Base-by-base conservation (phyloP, 2,113 vertebrate genomes). In the Corapipo altera region DNA sequence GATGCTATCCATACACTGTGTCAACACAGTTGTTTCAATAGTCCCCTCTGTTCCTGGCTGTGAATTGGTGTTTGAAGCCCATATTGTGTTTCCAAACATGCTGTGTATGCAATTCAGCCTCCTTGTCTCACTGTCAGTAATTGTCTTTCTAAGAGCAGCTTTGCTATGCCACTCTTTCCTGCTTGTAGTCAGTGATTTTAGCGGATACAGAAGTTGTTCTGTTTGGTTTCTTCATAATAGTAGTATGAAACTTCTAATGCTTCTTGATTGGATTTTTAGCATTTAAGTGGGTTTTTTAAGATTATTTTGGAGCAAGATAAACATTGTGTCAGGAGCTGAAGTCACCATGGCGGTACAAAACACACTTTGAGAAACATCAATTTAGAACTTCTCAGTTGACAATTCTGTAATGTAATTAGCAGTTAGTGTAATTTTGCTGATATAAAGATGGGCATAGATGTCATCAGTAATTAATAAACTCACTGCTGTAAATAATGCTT, bases 381-480 rank as follows among this genome's bases (percentile, higher is more conserved):
- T 76, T 73, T 62, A 64, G 87, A 78, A 75, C 28, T 81, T 91
- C 19, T 62, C 21, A 44, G 16, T 4, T 93, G 37, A 55, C 32
- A 82, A 27, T 66, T 83, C 23, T 87, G 33, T 39, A 69, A 77
- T 12, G 11, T 91, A 89, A 58, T 77, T 83, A 83, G 19, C 54
- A 74, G 70, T 76, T 82, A 69, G 43, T 37, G 19, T 83, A 82
- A 89, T 66, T 78, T 33, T 59, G 17, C 20, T 72, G 24, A 33
- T 71, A 76, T 3, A 66, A 61, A 84, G 39, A 46, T 41, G 12
- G 8, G 3, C 18, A 14, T 79, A 54, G 62, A 77, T 67, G 8
- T 85, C 91, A 76, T 54, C 39, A 64, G 26, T 78, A 85, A 51
- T 85, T 91, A 89, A 81, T 93, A 88, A 88, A 77, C 61, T 75